Percentiles rank a stretch among this genome's conserved stretches.
Evolutionary conservation across 1,140 invertebrate genomes (phyloP).

Genomic region (Battus philenor): DNA sequence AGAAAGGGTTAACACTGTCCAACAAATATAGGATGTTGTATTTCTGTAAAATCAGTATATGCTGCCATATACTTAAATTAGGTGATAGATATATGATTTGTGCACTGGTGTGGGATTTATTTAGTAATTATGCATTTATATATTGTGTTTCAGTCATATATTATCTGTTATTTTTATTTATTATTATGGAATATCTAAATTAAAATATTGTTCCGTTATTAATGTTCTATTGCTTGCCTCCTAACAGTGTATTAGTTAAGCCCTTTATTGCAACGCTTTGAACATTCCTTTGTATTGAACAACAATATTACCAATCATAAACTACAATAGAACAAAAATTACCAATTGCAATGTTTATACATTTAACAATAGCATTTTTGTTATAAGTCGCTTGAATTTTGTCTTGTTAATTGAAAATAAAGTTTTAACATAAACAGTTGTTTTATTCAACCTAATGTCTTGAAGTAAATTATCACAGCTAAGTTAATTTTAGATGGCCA

Average conservation of each 20-base stretch:
- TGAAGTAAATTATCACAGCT: constrained; percentile 23
- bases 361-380: constrained; percentile 39
- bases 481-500: too few species aligned
- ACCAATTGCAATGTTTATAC: constrained; percentile 4
- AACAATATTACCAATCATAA: constrained; percentile 19
- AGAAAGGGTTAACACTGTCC: too few species aligned
- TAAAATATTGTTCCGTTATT: constrained; percentile 5
- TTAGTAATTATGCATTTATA: constrained; percentile 42
- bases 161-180: constrained; percentile 15
- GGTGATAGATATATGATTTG: too few species aligned
- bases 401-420: constrained; percentile 21
- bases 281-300: constrained; percentile 34
- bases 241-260: constrained; percentile 3
- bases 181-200: constrained; percentile 7
- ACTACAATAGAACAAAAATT: constrained; percentile 10
- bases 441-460: constrained; percentile 19
- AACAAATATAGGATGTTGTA: too few species aligned
- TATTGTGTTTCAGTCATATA: too few species aligned
- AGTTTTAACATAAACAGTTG: constrained; percentile 13
- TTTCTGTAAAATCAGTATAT: too few species aligned
- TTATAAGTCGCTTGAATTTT: constrained; percentile 32
- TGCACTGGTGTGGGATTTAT: constrained; percentile 30
- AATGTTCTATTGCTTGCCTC: constrained; percentile 11
- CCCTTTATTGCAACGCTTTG: constrained; percentile 19
- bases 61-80: too few species aligned